Conservation (phyloP, 2,888 invertebrate genomes). For the Miltochrista miniata region DNA sequence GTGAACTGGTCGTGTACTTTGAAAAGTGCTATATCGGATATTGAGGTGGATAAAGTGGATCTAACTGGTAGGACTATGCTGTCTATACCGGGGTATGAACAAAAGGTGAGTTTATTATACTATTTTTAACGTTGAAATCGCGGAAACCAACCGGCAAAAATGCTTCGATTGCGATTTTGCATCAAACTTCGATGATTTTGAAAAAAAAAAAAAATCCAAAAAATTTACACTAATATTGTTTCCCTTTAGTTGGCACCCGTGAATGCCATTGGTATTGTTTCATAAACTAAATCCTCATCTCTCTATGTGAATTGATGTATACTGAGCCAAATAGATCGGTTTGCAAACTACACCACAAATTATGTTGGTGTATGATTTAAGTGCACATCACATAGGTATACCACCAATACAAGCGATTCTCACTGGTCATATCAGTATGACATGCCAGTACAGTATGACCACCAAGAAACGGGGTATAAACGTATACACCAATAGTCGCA, state of each 20-base stretch:
- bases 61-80: conserved; percentile 93
- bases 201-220: no score
- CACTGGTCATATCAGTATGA: neutral
- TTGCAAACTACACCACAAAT: no score
- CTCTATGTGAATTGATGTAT: no score
- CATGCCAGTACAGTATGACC: neutral
- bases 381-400: no score
- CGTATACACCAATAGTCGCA: no score
- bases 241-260: no score
- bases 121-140: neutral
- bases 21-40: conserved; percentile 99
- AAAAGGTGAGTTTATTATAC: conserved; percentile 77
- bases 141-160: no score
- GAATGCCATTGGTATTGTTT: neutral
- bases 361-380: no score
- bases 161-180: no score
- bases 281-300: neutral
- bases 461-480: neutral
- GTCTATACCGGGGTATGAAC: conserved; percentile 95
- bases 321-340: no score
- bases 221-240: no score
- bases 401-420: neutral
- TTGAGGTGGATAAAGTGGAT: conserved; percentile 98
- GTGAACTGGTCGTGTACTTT: conserved; percentile 99
- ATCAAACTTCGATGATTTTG: no score